Conservation (phyloP, 2,888 invertebrate genomes). For the Trisateles emortualis region DNA sequence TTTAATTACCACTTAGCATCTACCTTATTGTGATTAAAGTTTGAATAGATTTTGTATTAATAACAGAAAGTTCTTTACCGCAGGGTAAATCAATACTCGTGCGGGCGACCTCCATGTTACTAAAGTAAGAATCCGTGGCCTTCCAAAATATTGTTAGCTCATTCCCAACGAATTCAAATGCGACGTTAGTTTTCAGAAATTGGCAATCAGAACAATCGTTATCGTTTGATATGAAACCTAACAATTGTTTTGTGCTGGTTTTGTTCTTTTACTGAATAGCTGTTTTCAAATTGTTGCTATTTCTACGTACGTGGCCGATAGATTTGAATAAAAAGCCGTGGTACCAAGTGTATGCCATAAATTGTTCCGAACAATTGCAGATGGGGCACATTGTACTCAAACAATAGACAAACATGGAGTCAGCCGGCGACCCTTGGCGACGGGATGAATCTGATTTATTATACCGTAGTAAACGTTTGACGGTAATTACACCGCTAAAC, state of each 20-base stretch:
- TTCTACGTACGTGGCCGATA: constrained; percentile 20
- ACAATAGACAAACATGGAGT: constrained; percentile 65
- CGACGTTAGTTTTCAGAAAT: constrained; percentile 37
- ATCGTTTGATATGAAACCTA: constrained; percentile 37
- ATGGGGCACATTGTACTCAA: constrained; percentile 62
- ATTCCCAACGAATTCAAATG: constrained; percentile 49
- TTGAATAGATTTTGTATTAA: constrained; percentile 55
- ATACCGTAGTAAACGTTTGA: constrained; percentile 34
- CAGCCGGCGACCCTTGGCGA: constrained; percentile 37
- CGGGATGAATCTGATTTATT: constrained; percentile 47
- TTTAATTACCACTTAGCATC: constrained; percentile 42
- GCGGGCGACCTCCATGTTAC: constrained; percentile 59
- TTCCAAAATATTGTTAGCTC: constrained; percentile 57
- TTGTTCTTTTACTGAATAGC: constrained; percentile 24
- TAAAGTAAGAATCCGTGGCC: constrained; percentile 60
- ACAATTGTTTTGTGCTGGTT: constrained; percentile 23
- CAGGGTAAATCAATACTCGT: constrained; percentile 73
- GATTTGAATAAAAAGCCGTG: constrained; percentile 39
- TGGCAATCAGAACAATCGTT: constrained; percentile 39
- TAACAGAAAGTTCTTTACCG: constrained; percentile 65
- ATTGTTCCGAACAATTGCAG: constrained; percentile 61
- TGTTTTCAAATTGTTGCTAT: constrained; percentile 20
- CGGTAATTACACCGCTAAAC: constrained; percentile 41
- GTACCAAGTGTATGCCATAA: constrained; percentile 57
- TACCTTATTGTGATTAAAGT: constrained; percentile 33